phyloP scores from a whole-genome alignment of 2,113 vertebrate genomes.

The Etheostoma cragini region DNA sequence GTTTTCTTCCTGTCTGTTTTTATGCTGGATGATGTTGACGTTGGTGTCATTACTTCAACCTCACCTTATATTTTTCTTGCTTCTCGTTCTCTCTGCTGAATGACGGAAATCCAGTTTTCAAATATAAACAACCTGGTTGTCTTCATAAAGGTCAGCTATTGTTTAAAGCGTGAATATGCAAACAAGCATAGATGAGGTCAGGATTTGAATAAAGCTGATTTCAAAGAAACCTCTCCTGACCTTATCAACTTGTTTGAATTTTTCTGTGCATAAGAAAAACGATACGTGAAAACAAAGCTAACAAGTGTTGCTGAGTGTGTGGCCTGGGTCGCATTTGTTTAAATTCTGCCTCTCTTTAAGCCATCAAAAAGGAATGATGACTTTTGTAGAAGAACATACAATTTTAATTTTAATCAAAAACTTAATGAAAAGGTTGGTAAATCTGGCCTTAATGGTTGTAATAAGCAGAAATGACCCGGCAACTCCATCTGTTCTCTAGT shows the following conservation, averaged over 20 bases:
- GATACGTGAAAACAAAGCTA: slow-evolving; percentile 32
- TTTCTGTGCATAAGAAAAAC: not conserved
- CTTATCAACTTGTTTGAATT: slow-evolving; percentile 60
- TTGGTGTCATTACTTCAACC: slow-evolving; percentile 13
- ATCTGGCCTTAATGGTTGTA: not conserved
- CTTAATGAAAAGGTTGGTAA: not conserved
- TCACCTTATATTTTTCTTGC: not conserved
- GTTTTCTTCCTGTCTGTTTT: slow-evolving; percentile 17
- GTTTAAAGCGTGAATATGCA: slow-evolving; percentile 69
- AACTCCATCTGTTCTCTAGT: slow-evolving; percentile 10
- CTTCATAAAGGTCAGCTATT: slow-evolving; percentile 75
- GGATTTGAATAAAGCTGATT: slow-evolving; percentile 80
- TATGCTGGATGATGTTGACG: not conserved
- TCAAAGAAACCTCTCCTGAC: slow-evolving; percentile 47
- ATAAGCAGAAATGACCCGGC: not conserved
- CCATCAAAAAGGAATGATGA: not conserved
- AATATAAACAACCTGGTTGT: slow-evolving; percentile 56
- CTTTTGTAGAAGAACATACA: not conserved
- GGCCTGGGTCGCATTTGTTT: not conserved
- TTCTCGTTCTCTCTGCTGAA: slow-evolving; percentile 12
- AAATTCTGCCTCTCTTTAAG: not conserved
- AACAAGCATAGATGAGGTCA: slow-evolving; percentile 81
- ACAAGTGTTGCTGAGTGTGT: slow-evolving; percentile 12
- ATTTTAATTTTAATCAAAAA: slow-evolving; percentile 1
- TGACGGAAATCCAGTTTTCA: slow-evolving; percentile 33